phyloP scores from a whole-genome alignment of 1,140 invertebrate species.

The Brachionus rubens region DNA sequence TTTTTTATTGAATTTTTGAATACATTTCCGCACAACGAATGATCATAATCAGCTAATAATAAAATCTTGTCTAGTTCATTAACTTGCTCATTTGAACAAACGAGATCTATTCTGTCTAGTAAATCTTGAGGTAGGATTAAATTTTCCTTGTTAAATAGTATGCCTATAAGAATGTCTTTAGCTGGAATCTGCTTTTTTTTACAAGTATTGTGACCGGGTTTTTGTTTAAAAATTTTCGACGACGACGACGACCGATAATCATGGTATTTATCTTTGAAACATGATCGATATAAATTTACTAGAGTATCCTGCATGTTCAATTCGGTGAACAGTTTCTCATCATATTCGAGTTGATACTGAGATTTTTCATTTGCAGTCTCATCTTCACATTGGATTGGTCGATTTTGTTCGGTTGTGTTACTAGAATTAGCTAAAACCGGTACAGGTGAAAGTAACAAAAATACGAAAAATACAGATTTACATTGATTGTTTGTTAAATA shows the following conservation, averaged over 20 bases:
- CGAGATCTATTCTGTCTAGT: conserved; percentile 5
- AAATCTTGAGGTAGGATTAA: neutral
- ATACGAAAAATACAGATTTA: too few relatives aligned
- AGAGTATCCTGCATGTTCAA: conserved; percentile 20
- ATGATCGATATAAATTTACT: conserved; percentile 13
- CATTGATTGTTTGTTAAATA: too few relatives aligned
- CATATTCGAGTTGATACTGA: neutral
- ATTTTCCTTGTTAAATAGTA: conserved; percentile 10
- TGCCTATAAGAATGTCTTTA: neutral
- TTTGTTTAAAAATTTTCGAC: neutral
- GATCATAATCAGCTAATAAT: neutral
- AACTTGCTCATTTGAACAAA: neutral
- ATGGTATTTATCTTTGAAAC: neutral
- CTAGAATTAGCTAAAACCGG: too few relatives aligned
- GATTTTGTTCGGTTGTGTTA: too few relatives aligned
- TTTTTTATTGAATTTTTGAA: conserved; percentile 6
- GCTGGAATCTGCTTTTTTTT: neutral
- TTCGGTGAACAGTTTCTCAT: conserved; percentile 6
- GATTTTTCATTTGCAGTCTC: neutral
- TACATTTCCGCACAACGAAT: conserved; percentile 6
- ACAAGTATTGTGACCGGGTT: neutral
- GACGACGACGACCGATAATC: neutral
- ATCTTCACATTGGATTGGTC: neutral
- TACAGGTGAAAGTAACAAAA: too few relatives aligned
- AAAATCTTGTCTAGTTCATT: neutral